phyloP scores from a whole-genome alignment of 2,797 vertebrate species.

The Mallotus villosus region DNA sequence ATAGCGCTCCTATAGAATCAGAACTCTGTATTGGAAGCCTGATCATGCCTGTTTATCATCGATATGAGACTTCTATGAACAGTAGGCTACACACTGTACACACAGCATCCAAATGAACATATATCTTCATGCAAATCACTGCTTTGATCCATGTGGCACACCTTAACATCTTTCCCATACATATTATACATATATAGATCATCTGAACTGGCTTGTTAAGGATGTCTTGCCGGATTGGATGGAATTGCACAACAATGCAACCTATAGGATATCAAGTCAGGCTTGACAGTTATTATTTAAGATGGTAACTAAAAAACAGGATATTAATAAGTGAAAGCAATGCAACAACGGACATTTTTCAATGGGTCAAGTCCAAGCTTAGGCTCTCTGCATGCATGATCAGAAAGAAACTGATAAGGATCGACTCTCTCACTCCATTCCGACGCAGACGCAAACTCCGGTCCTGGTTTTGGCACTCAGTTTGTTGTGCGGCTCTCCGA shows the following conservation, averaged over 20 bases:
- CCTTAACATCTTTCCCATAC: conserved; percentile 61
- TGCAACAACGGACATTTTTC: neutral
- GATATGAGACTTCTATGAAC: conserved; percentile 31
- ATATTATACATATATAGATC: conserved; percentile 55
- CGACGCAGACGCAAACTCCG: conserved; percentile 54
- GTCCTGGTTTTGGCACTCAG: conserved; percentile 75
- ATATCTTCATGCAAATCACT: conserved; percentile 66
- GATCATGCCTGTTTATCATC: conserved; percentile 48
- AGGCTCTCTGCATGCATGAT: conserved; percentile 13
- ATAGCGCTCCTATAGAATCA: neutral
- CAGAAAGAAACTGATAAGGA: conserved; percentile 4
- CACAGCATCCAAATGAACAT: conserved; percentile 52
- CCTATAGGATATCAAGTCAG: neutral
- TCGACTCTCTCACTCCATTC: conserved; percentile 61
- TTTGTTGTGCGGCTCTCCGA: conserved; percentile 54
- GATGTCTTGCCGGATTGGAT: neutral
- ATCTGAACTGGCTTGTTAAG: conserved; percentile 27
- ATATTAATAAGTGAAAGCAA: neutral
- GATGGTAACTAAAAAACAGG: too few relatives aligned
- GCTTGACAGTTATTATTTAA: neutral
- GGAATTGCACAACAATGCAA: conserved; percentile 39
- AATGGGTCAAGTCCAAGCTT: conserved; percentile 18
- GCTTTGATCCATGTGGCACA: conserved; percentile 49
- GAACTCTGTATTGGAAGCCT: conserved; percentile 38
- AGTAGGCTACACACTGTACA: conserved; percentile 48